Evolutionary conservation across 1,140 invertebrate genomes (phyloP), one percentile per base, ranked within the genome.

Genomic region (Thaumetopoea pityocampa): DNA sequence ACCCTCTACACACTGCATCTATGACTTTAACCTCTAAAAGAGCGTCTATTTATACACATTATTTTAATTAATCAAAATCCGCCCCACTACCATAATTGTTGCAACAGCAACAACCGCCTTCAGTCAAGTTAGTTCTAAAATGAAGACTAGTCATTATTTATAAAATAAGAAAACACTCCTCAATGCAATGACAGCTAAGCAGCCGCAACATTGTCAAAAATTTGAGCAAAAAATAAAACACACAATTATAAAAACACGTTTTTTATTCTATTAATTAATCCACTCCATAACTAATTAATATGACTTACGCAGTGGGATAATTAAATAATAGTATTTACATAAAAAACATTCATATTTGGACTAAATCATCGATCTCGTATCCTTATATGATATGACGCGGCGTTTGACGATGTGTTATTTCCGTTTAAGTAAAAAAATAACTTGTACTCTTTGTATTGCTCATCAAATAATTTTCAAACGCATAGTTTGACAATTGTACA

Each of bases 201-300:
- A n/a, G n/a, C n/a, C n/a, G n/a, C n/a, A n/a, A n/a, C n/a, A n/a
- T n/a, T n/a, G n/a, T n/a, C n/a, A 34, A 11, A 22, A 3, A 15
- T 11, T 27, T 15, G 6, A 11, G 12, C 3, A 34, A 0, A 16
- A 56, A 59, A 54, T 48, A 57, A 67, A 59, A 66, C 36, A 41
- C 30, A 9, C 23, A 11, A 18, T 47, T 69, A 63, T 65, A 68
- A 71, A 76, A 79, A 80, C 72, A 72, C 64, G 66, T 67, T 56
- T 63, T 78, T 61, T 67, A 53, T 60, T 74, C 61, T 65, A 64
- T 66, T 64, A 65, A 74, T 77, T 69, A 77, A 45, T 74, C 56
- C 72, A 74, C 63, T 72, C 66, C 61, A 65, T 77, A 77, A 77
- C 67, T 63, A 72, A 67, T 69, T 58, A 56, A 67, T 71, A 72